Base-by-base conservation (phyloP, 2,888 invertebrate genomes). In the Lasioglossum leucozonium region DNA sequence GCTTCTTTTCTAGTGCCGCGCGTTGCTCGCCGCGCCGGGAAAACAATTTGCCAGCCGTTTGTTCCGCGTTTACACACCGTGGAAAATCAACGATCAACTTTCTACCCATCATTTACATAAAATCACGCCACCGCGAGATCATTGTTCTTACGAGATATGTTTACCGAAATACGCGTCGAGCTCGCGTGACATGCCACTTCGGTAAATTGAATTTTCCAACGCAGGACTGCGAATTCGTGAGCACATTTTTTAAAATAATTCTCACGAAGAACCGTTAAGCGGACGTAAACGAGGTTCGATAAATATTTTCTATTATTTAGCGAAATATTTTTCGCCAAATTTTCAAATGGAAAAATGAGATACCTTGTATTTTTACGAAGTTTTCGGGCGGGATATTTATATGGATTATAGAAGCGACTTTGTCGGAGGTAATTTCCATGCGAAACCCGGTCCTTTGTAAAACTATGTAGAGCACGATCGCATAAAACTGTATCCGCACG, bases 21-120 rank as follows among this genome's bases (percentile, higher is more conserved):
- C 22, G 47, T n/a, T 40, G 69, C n/a, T 40, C 69, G 40, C 40
- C 40, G 69, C 69, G 40, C 40, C 40, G 69, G 65, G 30, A n/a
- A 76, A 76, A 67, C 76, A 67, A 76, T 67, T 76, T 65, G 76
- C 76, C 6, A 34, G 44, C 22, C 30, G 44, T 76, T 76, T 47
- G 65, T 76, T 76, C 22, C 44, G 44, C 8, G 65, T 51, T 76
- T 51, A 22, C 65, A n/a, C 51, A 34, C 47, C 44, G 44, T 67
- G 76, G 34, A 67, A 69, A 37, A 69, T 69, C 69, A 72, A 81
- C 22, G 69, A 51, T 40, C 69, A 37, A 69, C 40, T 37, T 44
- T 67, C 22, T 37, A n/a, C 37, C 11, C 26, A 40, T 69, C 13
- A 37, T 69, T 34, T 40, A 40, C 40, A 42, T 40, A 13, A 40